Evolutionary conservation across 2,888 invertebrate species (phyloP).

Genomic region (Drosophila heteroneura): DNA sequence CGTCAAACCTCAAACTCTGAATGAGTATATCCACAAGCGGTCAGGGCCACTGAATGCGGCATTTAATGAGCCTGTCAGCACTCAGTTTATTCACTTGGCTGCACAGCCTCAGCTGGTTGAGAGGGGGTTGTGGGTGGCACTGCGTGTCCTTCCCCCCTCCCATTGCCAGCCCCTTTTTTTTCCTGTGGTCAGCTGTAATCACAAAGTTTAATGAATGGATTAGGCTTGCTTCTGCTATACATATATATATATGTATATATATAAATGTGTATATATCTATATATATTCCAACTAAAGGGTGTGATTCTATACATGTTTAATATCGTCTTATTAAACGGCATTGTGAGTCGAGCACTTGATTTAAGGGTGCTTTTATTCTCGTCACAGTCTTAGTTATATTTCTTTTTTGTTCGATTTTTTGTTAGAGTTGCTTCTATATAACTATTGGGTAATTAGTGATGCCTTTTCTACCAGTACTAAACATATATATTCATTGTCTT

Average conservation of each 20-base stretch:
- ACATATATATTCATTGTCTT: background rate
- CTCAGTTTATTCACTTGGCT: slow-evolving; percentile 61
- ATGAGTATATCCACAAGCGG: slow-evolving; percentile 19
- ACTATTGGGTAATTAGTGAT: background rate
- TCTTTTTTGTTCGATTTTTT: background rate
- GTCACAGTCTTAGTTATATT: background rate
- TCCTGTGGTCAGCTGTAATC: slow-evolving; percentile 76
- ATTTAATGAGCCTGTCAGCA: slow-evolving; percentile 80
- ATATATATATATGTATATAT: background rate
- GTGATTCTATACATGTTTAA: slow-evolving; percentile 12
- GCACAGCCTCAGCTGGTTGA: slow-evolving; percentile 36
- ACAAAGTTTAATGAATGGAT: slow-evolving; percentile 80
- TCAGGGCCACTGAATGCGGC: slow-evolving; percentile 64
- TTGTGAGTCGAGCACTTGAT: background rate
- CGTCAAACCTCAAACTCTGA: slow-evolving; percentile 5
- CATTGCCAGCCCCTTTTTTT: slow-evolving; percentile 8
- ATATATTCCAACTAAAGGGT: slow-evolving; percentile 7
- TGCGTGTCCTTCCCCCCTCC: slow-evolving; percentile 20
- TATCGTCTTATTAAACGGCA: slow-evolving; percentile 5
- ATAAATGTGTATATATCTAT: background rate
- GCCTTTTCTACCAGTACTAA: background rate
- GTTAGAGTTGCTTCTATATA: background rate
- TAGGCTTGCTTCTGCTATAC: slow-evolving; percentile 30
- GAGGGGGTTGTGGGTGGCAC: slow-evolving; percentile 9
- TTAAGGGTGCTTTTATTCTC: background rate